Evolutionary conservation across 2,113 vertebrate genomes (phyloP).

Genomic region (Chloropsis hardwickii): DNA sequence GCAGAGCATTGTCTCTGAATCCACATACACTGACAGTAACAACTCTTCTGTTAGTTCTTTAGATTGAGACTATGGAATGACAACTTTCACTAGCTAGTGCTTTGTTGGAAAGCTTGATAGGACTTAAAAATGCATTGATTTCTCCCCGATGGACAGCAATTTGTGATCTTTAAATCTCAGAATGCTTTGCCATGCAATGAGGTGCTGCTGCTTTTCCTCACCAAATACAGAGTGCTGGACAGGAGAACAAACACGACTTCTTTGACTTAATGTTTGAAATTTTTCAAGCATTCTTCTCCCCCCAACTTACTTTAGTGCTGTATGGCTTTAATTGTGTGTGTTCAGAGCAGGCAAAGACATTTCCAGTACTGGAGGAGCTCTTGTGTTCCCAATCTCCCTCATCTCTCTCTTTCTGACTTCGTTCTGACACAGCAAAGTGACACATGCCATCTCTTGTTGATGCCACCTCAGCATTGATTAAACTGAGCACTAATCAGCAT

Average conservation of each 20-base stretch:
- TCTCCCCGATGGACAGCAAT: background rate
- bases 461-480: background rate
- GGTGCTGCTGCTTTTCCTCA: background rate
- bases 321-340: background rate
- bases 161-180: conserved; percentile 1
- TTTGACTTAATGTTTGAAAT: background rate
- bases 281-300: background rate
- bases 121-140: background rate
- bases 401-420: background rate
- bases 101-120: background rate
- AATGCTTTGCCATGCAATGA: background rate
- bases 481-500: background rate
- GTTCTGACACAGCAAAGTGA: background rate
- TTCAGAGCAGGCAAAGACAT: background rate
- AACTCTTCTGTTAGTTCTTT: background rate
- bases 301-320: background rate
- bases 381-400: background rate
- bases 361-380: background rate
- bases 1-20: background rate
- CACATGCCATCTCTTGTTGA: background rate
- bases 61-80: background rate
- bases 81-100: background rate
- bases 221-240: background rate
- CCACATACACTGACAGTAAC: background rate
- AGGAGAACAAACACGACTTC: background rate